Evolutionary conservation across 2,113 vertebrate genomes (phyloP).

Genomic region (Cygnus buccinator): DNA sequence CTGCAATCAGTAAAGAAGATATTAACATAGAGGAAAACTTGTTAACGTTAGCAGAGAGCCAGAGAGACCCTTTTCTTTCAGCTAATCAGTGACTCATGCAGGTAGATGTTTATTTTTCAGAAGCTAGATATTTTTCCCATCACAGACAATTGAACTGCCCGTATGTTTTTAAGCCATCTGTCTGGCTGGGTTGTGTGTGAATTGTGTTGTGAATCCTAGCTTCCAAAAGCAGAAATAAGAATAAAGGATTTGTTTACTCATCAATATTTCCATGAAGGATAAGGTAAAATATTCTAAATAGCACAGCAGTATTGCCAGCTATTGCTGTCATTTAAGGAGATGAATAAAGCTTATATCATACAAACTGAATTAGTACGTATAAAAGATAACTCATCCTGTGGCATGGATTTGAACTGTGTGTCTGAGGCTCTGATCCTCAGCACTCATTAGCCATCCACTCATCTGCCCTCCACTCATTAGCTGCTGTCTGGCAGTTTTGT

Average conservation of each 20-base stretch:
- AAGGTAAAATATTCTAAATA: background rate
- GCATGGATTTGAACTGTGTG: background rate
- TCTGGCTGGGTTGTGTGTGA: background rate
- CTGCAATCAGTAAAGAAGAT: background rate
- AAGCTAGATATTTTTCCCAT: background rate
- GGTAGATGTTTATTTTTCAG: background rate
- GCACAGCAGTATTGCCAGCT: background rate
- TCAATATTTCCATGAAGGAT: background rate
- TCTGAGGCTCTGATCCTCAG: background rate
- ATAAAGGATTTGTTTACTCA: slow-evolving; percentile 17
- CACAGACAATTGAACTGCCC: background rate
- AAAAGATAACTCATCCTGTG: background rate
- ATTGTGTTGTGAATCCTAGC: background rate
- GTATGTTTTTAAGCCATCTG: slow-evolving; percentile 2
- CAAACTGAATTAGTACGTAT: background rate
- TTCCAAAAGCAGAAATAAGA: slow-evolving; percentile 1
- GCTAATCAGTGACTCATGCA: background rate
- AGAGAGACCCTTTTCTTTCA: background rate
- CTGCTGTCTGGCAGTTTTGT: background rate
- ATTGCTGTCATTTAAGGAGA: background rate
- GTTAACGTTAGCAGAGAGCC: background rate
- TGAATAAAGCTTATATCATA: background rate
- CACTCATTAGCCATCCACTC: background rate
- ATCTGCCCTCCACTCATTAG: background rate
- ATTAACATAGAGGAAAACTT: background rate